Evolutionary conservation across 2,797 vertebrate genomes (phyloP).

Genomic region (Vireo griseus): DNA sequence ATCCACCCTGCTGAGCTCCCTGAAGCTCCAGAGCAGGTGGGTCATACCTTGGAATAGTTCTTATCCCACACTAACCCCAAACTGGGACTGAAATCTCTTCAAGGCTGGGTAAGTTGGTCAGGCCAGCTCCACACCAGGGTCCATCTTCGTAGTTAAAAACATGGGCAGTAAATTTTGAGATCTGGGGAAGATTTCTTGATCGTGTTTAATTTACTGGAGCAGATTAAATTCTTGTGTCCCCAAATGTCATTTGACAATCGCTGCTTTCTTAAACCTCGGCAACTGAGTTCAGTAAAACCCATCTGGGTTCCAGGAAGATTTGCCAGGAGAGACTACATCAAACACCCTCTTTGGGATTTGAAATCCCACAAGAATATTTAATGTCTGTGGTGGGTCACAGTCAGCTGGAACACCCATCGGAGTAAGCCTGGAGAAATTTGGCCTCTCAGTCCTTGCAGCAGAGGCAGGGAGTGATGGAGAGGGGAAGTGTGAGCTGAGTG

Average conservation of each 20-base stretch:
- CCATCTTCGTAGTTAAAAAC: neutral
- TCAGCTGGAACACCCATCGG: neutral
- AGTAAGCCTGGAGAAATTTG: neutral
- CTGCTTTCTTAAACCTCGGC: neutral
- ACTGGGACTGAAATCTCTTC: neutral
- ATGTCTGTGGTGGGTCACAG: accelerated
- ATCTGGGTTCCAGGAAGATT: neutral
- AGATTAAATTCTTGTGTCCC: neutral
- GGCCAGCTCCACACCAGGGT: neutral
- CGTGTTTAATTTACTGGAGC: neutral
- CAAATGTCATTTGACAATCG: neutral
- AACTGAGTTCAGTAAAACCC: neutral
- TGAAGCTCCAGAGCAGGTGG: neutral
- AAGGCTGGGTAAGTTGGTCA: neutral
- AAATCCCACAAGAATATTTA: neutral
- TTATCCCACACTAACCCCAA: neutral
- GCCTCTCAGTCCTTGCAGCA: neutral
- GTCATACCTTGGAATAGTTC: neutral
- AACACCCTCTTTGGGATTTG: neutral
- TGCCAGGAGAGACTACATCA: neutral
- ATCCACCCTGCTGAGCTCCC: neutral
- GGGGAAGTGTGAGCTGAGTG: neutral
- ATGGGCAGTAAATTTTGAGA: neutral
- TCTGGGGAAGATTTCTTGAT: neutral
- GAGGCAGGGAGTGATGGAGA: neutral